Evolutionary conservation across 1,140 invertebrate genomes (phyloP), one percentile per base, ranked within the genome.

Genomic region (Zaprionus africanus): DNA sequence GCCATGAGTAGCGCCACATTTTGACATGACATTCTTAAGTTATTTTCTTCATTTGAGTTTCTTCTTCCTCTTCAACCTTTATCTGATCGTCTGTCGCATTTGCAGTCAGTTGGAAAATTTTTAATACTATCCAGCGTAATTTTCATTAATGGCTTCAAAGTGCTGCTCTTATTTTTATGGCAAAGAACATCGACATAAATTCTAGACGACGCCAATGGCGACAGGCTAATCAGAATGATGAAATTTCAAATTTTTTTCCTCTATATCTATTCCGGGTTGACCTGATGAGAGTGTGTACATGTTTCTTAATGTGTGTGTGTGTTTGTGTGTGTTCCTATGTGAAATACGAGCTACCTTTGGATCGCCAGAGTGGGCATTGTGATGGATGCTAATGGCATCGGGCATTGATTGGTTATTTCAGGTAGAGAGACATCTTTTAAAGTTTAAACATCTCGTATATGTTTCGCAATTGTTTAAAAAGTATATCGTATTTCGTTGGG

Each of bases 21-120:
- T 88, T 88, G 84, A 88, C 84, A 88, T 76, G 84, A 90, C 81
- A 79, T 88, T 84, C 74, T 81, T 75, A 73, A 66, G 68, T 68
- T 65, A 38, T 62, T 49, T 60, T 38, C 2, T 60, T 9, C 41
- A 9, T 17, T 41, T 26, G 15, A 4, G 9, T 9, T n/a, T 41
- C 22, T 26, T 17, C 1, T 56, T 6, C 13, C 22, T 28, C 51
- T 51, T 12, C 36, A 63, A 61, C 38, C 31, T 63, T 86, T 87
- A 88, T 88, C 85, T 85, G 85, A 88, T 88, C 83, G 73, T 79
- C 53, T 41, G 72, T 81, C 76, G 68, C 41, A 46, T 81, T 84
- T 72, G 82, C 81, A 87, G 76, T 90, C 78, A 83, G 62, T 79
- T 88, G 85, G 85, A 88, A 88, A 88, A 88, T 82, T 75, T 67